A percentile compares a stretch with the other conserved stretches of the same genome.
These are phyloP conservation scores for Cephus pygmeus DNA, from an alignment of 2,888 invertebrate species.

Conservation along the genomic window DNA sequence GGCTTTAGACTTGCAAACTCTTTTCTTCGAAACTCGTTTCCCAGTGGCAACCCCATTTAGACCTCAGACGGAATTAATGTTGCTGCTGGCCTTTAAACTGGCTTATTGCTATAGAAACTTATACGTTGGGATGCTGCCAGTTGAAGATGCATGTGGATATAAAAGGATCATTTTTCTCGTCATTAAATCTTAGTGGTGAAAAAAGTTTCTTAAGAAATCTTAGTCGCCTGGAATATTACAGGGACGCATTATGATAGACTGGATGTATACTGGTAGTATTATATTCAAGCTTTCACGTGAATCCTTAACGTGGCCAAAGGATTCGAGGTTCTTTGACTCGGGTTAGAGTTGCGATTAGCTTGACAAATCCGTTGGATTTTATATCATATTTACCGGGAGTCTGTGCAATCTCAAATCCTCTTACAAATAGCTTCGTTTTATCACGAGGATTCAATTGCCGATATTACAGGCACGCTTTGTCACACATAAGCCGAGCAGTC, in stretches of 20 bases:
- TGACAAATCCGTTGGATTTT: constrained; percentile 37
- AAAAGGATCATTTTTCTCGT: background rate
- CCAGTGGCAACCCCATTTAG: constrained; percentile 1
- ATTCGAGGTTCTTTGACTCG: background rate
- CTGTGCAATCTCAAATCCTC: constrained; percentile 34
- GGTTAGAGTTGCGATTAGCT: constrained; percentile 26
- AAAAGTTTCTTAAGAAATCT: background rate
- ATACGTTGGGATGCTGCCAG: background rate
- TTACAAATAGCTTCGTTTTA: constrained; percentile 39
- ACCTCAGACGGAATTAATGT: background rate
- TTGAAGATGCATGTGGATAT: background rate
- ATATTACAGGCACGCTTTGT: constrained; percentile 38
- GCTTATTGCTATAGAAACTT: background rate
- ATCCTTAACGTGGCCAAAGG: background rate
- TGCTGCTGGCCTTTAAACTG: background rate
- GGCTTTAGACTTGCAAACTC: background rate
- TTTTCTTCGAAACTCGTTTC: constrained; percentile 15
- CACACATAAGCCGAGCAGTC: constrained; percentile 20
- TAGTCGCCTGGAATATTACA: background rate
- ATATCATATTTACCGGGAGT: constrained; percentile 30
- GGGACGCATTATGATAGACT: background rate
- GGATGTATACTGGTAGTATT: background rate
- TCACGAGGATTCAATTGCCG: constrained; percentile 42
- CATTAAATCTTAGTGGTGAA: background rate
- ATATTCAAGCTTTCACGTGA: background rate